A percentile compares a stretch with the other conserved stretches of the same genome.
Conservation (phyloP, 2,888 invertebrate species). For the Heliconius charithonia region DNA sequence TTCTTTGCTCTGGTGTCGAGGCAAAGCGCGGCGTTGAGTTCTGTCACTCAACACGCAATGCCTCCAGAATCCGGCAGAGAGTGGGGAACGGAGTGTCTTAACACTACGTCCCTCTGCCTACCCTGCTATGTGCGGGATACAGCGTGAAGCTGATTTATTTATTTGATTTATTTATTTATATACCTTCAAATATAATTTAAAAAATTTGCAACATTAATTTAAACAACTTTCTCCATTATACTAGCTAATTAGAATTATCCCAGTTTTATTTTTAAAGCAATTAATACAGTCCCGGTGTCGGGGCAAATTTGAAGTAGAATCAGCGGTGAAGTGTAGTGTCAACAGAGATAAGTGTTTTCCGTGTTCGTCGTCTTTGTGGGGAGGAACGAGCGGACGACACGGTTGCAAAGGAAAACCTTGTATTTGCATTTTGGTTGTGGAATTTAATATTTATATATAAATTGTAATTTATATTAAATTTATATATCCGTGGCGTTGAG, state of each 20-base stretch:
- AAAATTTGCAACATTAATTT: not conserved
- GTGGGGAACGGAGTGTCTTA: no score
- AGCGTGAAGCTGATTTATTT: not conserved
- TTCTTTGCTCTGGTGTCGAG: no score
- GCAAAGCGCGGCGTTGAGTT: no score
- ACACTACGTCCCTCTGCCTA: no score
- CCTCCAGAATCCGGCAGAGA: not conserved
- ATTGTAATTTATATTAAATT: no score
- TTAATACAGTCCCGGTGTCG: constrained; percentile 54
- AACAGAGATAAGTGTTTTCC: constrained; percentile 81
- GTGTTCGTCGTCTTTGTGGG: constrained; percentile 76
- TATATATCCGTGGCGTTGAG: no score
- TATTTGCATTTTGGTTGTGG: constrained; percentile 30
- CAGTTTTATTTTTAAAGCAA: constrained; percentile 49
- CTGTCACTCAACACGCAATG: not conserved
- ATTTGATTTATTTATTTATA: no score
- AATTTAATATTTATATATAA: not conserved
- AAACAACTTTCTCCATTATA: not conserved
- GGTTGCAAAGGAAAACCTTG: constrained; percentile 36
- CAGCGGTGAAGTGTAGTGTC: constrained; percentile 79
- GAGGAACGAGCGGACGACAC: constrained; percentile 48
- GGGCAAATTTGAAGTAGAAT: constrained; percentile 65
- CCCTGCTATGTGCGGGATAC: not conserved
- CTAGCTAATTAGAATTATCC: constrained; percentile 43
- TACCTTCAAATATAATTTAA: no score